Conservation (phyloP, 2,797 vertebrate genomes). For the Thamnophis elegans region DNA sequence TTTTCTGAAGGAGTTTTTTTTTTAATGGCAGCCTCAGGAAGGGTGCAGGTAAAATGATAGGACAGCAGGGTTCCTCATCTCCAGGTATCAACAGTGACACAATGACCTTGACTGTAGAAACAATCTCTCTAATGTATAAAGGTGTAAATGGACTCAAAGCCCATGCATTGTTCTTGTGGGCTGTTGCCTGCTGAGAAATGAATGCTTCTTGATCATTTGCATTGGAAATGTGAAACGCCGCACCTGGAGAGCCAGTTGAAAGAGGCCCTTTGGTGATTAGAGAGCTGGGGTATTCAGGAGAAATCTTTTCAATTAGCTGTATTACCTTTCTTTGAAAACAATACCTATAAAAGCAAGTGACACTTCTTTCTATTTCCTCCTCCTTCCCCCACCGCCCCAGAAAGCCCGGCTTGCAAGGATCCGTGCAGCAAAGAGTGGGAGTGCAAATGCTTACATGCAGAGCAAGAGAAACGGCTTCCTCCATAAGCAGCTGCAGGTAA, state of each 20-base stretch:
- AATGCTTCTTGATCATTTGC: conserved; percentile 32
- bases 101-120: not conserved
- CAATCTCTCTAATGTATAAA: conserved; percentile 16
- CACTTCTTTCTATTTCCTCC: conserved; percentile 14
- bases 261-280: conserved; percentile 2
- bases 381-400: conserved; percentile 72
- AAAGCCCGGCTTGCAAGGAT: conserved; percentile 97
- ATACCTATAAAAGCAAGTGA: conserved; percentile 28
- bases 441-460: conserved; percentile 96
- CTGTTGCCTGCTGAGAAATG: conserved; percentile 32
- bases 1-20: conserved; percentile 12
- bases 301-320: conserved; percentile 44
- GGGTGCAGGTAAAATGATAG: not conserved
- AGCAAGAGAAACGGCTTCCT: conserved; percentile 96
- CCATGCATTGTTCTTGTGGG: conserved; percentile 27
- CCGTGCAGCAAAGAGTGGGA: conserved; percentile 89
- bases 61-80: conserved; percentile 4
- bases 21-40: conserved; percentile 15
- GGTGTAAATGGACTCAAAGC: conserved; percentile 15
- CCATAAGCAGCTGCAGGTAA: conserved; percentile 81
- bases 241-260: conserved; percentile 26
- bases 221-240: conserved; percentile 25
- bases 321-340: conserved; percentile 35
- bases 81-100: not conserved
- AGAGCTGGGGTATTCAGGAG: conserved; percentile 24